Base-by-base conservation (phyloP, 2,888 invertebrate genomes). In the Nomada fabriciana region DNA sequence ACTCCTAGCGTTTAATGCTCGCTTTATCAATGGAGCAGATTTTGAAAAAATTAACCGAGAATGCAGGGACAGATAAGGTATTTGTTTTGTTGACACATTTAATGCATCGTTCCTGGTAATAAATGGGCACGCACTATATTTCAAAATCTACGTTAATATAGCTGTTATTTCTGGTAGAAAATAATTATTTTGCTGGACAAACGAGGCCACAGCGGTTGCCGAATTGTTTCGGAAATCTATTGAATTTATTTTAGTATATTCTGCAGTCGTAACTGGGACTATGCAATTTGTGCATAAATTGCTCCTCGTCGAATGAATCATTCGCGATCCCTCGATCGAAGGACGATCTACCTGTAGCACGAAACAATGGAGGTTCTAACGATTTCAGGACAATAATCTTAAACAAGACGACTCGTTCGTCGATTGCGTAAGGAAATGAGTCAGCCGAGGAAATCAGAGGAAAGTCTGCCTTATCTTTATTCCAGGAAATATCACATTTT, bases 361-460 rank as follows among this genome's bases (percentile, higher is more conserved):
- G 59, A 59, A 79, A 84, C 53, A 55, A 86, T 59, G 69, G 61
- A 53, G 61, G 52, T 67, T 77, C 65, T 52, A 82, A 69, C 60
- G 47, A 83, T 81, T 67, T 65, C 55, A 74, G 82, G 73, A 74
- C 81, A 76, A 83, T 61, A 76, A 76, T 82, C 80, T 82, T 55
- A 25, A 64, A 53, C n/a, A 23, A 50, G 47, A 53, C 18, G 36
- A 20, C 67, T 79, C 42, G 68, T 82, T 69, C n/a, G 42, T 7
- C 7, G 50, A 55, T 83, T 83, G 47, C 60, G 59, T 81, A 83
- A 83, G 61, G 23, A 52, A 67, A 70, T 69, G 82, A 83, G 68
- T 76, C 68, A 57, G 20, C 20, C 47, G 18, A n/a, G 25, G 18
- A 53, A 42, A 20, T n/a, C n/a, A 60, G 13, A 63, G 52, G 59